These are phyloP conservation scores for Caloenas nicobarica DNA, from an alignment of 2,113 vertebrate genomes.

Conservation along the genomic window DNA sequence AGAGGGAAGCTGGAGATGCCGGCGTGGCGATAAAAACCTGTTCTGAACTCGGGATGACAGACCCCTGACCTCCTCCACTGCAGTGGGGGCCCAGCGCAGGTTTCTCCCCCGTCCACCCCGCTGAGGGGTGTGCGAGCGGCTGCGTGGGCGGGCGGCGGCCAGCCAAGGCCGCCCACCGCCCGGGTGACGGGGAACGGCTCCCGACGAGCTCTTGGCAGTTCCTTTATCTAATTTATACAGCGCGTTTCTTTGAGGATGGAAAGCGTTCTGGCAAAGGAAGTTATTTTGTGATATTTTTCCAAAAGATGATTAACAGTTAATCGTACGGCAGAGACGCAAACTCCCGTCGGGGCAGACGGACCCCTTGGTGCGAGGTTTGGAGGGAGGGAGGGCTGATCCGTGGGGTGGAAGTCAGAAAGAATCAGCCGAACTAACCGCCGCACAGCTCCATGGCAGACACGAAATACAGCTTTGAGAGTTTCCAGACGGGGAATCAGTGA, in stretches of 20 bases:
- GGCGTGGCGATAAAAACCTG: fast-evolving
- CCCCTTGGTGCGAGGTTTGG: too few species aligned
- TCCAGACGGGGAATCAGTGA: not conserved
- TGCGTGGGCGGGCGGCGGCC: not conserved
- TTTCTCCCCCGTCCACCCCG: not conserved
- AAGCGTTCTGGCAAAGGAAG: not conserved
- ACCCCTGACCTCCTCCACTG: fast-evolving
- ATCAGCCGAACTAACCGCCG: not conserved
- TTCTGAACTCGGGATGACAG: not conserved
- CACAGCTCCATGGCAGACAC: not conserved
- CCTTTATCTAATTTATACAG: fast-evolving
- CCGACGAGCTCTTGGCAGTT: fast-evolving
- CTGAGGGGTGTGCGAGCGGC: fast-evolving
- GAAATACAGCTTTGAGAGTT: not conserved
- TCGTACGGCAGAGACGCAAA: not conserved
- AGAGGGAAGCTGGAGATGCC: not conserved
- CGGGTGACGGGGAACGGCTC: fast-evolving
- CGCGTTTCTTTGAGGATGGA: not conserved
- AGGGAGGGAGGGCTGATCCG: too few species aligned
- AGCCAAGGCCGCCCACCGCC: not conserved
- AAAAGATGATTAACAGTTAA: not conserved
- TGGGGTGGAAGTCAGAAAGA: too few species aligned
- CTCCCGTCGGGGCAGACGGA: too few species aligned
- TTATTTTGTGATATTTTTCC: fast-evolving
- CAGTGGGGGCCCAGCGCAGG: fast-evolving